A percentile compares a stretch with the other conserved stretches of the same genome.
phyloP scores from a whole-genome alignment of 1,140 invertebrate species.

The Achroia grisella region DNA sequence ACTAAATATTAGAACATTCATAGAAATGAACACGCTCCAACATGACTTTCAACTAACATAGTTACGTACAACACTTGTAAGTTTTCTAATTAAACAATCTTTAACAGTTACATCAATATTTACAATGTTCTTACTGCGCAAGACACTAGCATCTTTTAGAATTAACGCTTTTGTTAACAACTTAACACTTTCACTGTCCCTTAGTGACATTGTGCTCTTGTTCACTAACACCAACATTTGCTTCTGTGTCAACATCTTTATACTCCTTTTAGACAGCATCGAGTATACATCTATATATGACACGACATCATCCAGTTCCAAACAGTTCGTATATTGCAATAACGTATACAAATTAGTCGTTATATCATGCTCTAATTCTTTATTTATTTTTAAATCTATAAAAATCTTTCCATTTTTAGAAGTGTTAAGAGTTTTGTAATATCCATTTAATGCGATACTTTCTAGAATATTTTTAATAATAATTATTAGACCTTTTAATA shows the following conservation, averaged over 20 bases:
- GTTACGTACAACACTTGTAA: conserved; percentile 26
- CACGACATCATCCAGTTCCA: conserved; percentile 34
- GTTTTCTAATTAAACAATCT: conserved; percentile 21
- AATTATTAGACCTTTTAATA: conserved; percentile 25
- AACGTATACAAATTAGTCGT: conserved; percentile 36
- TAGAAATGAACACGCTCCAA: too few relatives aligned
- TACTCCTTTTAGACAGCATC: conserved; percentile 39
- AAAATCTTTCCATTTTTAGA: conserved; percentile 23
- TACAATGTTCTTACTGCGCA: conserved; percentile 28
- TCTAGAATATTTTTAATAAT: conserved; percentile 39
- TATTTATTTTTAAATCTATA: conserved; percentile 43
- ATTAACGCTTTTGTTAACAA: conserved; percentile 30
- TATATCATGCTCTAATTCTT: conserved; percentile 49
- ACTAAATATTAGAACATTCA: neutral
- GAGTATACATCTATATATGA: conserved; percentile 37
- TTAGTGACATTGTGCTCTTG: conserved; percentile 18
- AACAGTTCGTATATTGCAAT: conserved; percentile 21
- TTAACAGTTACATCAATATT: conserved; percentile 9
- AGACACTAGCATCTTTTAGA: conserved; percentile 25
- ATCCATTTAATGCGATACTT: conserved; percentile 35
- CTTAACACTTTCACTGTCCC: conserved; percentile 25
- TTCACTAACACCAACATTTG: conserved; percentile 38
- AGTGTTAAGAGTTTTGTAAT: conserved; percentile 27
- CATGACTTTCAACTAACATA: conserved; percentile 20
- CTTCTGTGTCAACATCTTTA: conserved; percentile 48